A percentile compares a stretch with the other conserved stretches of the same genome.
These are phyloP conservation scores for Manacus vitellinus DNA, from an alignment of 2,113 vertebrate species.

Conservation along the genomic window DNA sequence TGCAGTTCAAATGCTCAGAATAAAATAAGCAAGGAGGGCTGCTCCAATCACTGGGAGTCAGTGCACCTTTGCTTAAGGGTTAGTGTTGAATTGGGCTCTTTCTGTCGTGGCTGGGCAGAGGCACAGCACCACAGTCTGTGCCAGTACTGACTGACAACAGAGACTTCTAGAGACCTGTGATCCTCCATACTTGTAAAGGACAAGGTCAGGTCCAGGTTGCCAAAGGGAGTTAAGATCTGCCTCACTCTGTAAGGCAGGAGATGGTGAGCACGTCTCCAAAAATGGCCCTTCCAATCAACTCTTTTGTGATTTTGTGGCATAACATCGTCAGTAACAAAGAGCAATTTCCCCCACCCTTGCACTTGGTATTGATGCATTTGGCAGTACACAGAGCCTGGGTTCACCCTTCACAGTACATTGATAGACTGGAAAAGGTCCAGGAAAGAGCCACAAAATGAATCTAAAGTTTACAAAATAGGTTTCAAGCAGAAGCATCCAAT, in stretches of 20 bases:
- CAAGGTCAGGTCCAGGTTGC: not conserved
- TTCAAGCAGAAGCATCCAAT: not conserved
- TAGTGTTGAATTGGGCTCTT: not conserved
- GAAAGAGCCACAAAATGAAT: not conserved
- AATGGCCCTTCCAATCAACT: fast-evolving
- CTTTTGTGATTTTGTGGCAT: not conserved
- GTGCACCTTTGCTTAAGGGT: not conserved
- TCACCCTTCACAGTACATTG: not conserved
- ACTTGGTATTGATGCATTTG: not conserved
- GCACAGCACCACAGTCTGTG: fast-evolving
- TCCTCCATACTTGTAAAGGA: not conserved
- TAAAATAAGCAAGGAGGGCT: constrained; percentile 46
- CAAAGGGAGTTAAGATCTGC: not conserved
- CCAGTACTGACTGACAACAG: fast-evolving
- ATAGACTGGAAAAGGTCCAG: not conserved
- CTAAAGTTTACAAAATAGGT: not conserved
- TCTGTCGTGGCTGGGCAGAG: not conserved
- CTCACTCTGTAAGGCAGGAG: not conserved
- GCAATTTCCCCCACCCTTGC: not conserved
- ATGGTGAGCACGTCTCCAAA: not conserved
- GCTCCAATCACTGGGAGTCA: constrained; percentile 18
- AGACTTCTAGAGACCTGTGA: not conserved
- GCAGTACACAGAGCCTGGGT: not conserved
- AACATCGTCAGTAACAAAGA: not conserved
- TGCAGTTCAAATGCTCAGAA: constrained; percentile 22